Conservation (phyloP, 2,797 vertebrate genomes). For the Syngnathus acus region DNA sequence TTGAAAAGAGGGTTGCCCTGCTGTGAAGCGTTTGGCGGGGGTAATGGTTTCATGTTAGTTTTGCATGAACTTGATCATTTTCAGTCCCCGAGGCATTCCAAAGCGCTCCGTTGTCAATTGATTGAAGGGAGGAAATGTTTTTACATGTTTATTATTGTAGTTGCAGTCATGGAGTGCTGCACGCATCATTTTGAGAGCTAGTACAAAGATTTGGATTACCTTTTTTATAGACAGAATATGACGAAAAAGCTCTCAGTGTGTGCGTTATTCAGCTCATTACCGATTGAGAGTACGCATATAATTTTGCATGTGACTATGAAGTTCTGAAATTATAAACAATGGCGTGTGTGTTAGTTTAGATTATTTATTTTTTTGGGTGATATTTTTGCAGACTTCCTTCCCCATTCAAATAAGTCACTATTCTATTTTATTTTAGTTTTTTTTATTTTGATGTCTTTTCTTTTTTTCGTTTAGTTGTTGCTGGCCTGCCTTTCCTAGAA, state of each 20-base stretch:
- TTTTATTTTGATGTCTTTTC: neutral
- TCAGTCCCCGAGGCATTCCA: slow-evolving; percentile 24
- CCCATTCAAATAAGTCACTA: too few relatives aligned
- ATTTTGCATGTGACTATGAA: neutral
- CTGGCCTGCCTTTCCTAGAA: too few relatives aligned
- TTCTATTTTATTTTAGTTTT: neutral
- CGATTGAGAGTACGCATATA: neutral
- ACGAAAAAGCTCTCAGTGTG: too few relatives aligned
- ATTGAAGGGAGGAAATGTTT: slow-evolving; percentile 28
- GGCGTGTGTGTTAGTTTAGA: too few relatives aligned
- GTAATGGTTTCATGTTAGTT: slow-evolving; percentile 56
- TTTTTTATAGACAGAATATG: neutral
- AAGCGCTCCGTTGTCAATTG: slow-evolving; percentile 27
- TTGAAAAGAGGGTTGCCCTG: slow-evolving; percentile 51
- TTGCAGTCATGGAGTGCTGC: neutral
- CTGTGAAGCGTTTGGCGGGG: slow-evolving; percentile 51
- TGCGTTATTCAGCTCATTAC: too few relatives aligned
- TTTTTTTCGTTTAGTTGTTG: too few relatives aligned
- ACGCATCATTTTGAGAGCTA: neutral
- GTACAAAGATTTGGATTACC: neutral
- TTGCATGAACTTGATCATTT: slow-evolving; percentile 57
- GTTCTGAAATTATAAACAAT: neutral
- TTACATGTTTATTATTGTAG: slow-evolving; percentile 3
- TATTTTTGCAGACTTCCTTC: too few relatives aligned
- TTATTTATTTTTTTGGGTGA: too few relatives aligned